These are phyloP conservation scores for Anas capensis DNA, from an alignment of 2,797 vertebrate species.

Conservation along the genomic window DNA sequence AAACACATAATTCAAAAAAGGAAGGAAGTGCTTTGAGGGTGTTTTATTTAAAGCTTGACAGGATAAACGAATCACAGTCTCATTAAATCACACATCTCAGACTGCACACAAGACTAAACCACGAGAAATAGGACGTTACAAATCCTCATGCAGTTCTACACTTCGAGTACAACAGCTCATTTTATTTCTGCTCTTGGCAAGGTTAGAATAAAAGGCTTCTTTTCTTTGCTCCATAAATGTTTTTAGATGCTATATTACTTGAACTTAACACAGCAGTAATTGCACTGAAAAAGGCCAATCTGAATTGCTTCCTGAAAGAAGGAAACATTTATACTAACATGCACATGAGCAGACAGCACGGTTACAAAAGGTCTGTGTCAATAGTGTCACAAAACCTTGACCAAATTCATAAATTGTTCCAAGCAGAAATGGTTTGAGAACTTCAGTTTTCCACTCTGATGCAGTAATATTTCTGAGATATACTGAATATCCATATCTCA, in stretches of 20 bases:
- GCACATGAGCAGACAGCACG: slow-evolving; percentile 19
- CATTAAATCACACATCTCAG: slow-evolving; percentile 61
- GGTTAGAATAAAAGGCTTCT: slow-evolving; percentile 73
- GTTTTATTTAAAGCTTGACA: slow-evolving; percentile 73
- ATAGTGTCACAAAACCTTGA: slow-evolving; percentile 30
- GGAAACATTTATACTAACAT: slow-evolving; percentile 63
- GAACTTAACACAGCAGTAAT: slow-evolving; percentile 74
- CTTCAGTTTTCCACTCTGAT: slow-evolving; percentile 35
- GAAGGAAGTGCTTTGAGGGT: slow-evolving; percentile 69
- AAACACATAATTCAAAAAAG: slow-evolving; percentile 66
- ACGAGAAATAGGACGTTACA: slow-evolving; percentile 20
- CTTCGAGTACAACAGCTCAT: slow-evolving; percentile 63
- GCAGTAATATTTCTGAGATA: background rate
- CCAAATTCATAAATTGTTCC: slow-evolving; percentile 40
- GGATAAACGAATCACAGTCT: slow-evolving; percentile 70
- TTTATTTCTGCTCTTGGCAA: slow-evolving; percentile 76
- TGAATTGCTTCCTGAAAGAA: slow-evolving; percentile 71
- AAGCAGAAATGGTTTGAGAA: background rate
- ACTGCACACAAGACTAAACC: slow-evolving; percentile 21
- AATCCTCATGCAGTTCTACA: slow-evolving; percentile 57
- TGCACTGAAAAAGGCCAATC: slow-evolving; percentile 60
- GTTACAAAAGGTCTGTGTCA: slow-evolving; percentile 63
- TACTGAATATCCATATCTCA: background rate
- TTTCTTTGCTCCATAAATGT: slow-evolving; percentile 72
- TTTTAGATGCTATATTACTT: slow-evolving; percentile 68